Conservation (phyloP, 1,140 invertebrate genomes). For the Gyrodactylus salaris region DNA sequence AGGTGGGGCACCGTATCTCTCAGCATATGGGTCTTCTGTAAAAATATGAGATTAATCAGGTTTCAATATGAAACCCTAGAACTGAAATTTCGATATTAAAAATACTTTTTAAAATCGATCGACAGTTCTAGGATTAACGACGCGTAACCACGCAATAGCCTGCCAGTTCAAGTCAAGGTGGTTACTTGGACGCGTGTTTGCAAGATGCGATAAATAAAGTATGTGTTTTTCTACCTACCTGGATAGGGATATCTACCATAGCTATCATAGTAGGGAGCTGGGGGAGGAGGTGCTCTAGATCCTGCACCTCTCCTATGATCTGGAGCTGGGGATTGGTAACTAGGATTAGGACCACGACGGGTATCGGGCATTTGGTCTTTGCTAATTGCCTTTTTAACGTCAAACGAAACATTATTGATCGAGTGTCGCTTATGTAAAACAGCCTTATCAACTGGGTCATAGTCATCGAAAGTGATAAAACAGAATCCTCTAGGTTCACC, state of each 20-base stretch:
- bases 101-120: too few species aligned
- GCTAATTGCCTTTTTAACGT: slow-evolving; percentile 5
- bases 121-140: too few species aligned
- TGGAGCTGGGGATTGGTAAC: neutral
- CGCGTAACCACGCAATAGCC: too few species aligned
- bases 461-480: slow-evolving; percentile 16
- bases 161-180: too few species aligned
- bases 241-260: neutral
- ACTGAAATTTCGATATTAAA: too few species aligned
- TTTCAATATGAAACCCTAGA: too few species aligned
- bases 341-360: neutral
- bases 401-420: neutral
- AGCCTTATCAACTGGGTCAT: slow-evolving; percentile 15
- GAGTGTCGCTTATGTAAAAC: neutral
- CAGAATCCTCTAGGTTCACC: slow-evolving; percentile 15
- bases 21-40: neutral
- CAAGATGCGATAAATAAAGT: too few species aligned
- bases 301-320: neutral
- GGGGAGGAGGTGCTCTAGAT: neutral
- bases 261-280: neutral
- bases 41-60: neutral
- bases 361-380: neutral
- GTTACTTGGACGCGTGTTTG: too few species aligned
- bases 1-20: neutral
- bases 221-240: too few species aligned